Base-by-base conservation (phyloP, 1,140 invertebrate species). In the Cydia splendana region DNA sequence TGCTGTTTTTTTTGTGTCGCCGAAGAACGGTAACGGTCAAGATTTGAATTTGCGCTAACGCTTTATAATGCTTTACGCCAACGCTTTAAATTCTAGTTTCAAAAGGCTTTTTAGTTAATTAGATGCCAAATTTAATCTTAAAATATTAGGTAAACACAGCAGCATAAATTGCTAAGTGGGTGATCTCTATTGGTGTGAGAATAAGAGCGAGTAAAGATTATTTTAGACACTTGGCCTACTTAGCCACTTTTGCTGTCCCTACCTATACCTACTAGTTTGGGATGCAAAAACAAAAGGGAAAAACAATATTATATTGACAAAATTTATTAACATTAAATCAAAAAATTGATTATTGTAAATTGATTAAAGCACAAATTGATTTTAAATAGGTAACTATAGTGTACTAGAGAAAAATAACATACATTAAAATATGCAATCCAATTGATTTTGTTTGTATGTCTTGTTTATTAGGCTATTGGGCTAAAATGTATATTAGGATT, bases 291-390 rank as follows among this genome's bases (percentile, higher is more conserved):
- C 0, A 62, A 62, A 57, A n/a, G n/a, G n/a, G 2, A 7, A 62
- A 20, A 9, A 20, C 10, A 9, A 77, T 2, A 48, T 76, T 30
- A 12, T 51, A 71, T 18, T 77, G n/a, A n/a, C n/a, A n/a, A 10
- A 53, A 73, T 42, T 53, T 71, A 73, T 34, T 30, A 77, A 48
- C 42, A 45, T 13, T 38, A 69, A 78, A 65, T 53, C 53, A 74
- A 45, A 65, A 65, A 67, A 67, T 1, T 28, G 28, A 75, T 57
- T 57, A 10, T 67, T 45, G 53, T 74, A 65, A 45, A 65, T 75
- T 38, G 51, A 74, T 42, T 65, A 76, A 76, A 76, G 57, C 20
- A 62, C 18, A 62, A 62, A 62, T 24, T 24, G 20, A 62, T 62
- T 62, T 62, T 62, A 24, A 20, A 62, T 62, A 62, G 57, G 57